A percentile compares a stretch with the other conserved stretches of the same genome.
Conservation (phyloP, 2,888 invertebrate species). For the Dimorphilus gyrociliatus region DNA sequence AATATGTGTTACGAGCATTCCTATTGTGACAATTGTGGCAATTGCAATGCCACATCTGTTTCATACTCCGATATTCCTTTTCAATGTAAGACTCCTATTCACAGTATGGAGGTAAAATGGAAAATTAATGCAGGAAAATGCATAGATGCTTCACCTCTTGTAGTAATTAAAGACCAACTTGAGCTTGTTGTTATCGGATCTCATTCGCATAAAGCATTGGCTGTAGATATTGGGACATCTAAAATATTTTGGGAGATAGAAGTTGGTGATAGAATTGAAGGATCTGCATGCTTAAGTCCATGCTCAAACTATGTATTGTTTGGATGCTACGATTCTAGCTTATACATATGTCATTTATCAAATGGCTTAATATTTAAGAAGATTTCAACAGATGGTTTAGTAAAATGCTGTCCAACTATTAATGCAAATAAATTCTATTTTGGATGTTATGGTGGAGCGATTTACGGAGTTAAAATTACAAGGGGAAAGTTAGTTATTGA, state of each 20-base stretch:
- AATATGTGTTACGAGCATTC: too few species aligned
- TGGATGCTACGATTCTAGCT: conserved; percentile 42
- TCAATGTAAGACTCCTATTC: too few species aligned
- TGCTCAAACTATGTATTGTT: conserved; percentile 45
- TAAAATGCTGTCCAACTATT: too few species aligned
- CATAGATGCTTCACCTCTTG: conserved; percentile 57
- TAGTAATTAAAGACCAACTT: conserved; percentile 8
- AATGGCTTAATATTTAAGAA: too few species aligned
- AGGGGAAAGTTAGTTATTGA: too few species aligned
- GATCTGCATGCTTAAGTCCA: conserved; percentile 41
- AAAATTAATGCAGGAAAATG: conserved; percentile 55
- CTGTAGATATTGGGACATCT: conserved; percentile 46
- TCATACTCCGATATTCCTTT: too few species aligned
- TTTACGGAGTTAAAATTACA: too few species aligned
- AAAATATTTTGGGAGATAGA: conserved; percentile 26
- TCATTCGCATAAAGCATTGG: conserved; percentile 55
- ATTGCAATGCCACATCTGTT: too few species aligned
- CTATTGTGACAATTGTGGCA: too few species aligned
- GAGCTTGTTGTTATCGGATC: conserved; percentile 47
- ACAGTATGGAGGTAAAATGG: conserved; percentile 35
- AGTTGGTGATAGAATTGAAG: conserved; percentile 57
- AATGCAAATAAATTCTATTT: too few species aligned
- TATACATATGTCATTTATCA: not conserved
- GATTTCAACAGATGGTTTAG: too few species aligned
- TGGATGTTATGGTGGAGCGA: conserved; percentile 55